Evolutionary conservation across 2,888 invertebrate species (phyloP).

Genomic region (Euclidia mi): DNA sequence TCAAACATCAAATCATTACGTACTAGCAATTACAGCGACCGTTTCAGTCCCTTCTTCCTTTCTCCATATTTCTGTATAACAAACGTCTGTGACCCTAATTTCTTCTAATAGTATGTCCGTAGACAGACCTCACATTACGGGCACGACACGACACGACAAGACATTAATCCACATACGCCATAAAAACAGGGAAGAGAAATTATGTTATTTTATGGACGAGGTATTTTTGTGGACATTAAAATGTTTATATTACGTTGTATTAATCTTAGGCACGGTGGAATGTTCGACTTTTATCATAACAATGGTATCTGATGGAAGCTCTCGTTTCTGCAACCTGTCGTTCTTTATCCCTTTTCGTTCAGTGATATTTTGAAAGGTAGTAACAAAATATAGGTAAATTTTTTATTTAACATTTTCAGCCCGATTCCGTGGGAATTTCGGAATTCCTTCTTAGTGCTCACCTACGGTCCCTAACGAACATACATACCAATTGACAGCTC

Average conservation of each 20-base stretch:
- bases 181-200: slow-evolving; percentile 47
- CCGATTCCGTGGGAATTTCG: no score
- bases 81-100: slow-evolving; percentile 51
- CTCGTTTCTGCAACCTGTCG: background rate
- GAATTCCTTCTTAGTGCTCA: no score
- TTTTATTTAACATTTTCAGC: no score
- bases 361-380: no score
- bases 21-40: slow-evolving; percentile 37
- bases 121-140: slow-evolving; percentile 25
- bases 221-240: slow-evolving; percentile 29
- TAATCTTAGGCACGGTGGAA: background rate
- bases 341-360: no score
- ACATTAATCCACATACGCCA: slow-evolving; percentile 49
- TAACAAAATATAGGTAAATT: no score
- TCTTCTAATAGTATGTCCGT: slow-evolving; percentile 47
- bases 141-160: slow-evolving; percentile 32
- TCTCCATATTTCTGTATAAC: slow-evolving; percentile 38
- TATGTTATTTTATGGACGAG: slow-evolving; percentile 41
- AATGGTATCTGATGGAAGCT: background rate
- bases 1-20: slow-evolving; percentile 22
- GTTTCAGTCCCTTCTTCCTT: slow-evolving; percentile 32
- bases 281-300: background rate
- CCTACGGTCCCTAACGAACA: no score
- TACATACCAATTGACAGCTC: no score
- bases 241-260: slow-evolving; percentile 17